These are phyloP conservation scores for Catharus bicknelli DNA, from an alignment of 2,113 vertebrate species.

Conservation along the genomic window DNA sequence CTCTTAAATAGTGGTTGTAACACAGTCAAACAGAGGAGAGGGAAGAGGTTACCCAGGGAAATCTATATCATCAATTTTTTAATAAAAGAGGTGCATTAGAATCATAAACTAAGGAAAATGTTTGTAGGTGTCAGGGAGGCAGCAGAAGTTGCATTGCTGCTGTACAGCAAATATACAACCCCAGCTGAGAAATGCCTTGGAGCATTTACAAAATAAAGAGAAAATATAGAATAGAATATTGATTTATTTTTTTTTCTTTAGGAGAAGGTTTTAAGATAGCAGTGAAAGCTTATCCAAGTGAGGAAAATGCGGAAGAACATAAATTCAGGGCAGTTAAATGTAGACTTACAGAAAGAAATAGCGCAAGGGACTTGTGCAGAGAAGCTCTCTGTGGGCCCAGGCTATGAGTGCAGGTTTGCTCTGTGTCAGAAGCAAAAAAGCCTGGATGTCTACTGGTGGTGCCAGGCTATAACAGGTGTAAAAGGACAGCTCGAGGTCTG, in stretches of 20 bases:
- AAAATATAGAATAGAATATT: neutral
- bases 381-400: fast-evolving
- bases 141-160: neutral
- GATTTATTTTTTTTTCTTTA: neutral
- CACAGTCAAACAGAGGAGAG: neutral
- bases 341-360: neutral
- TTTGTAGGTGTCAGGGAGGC: neutral
- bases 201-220: neutral
- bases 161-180: neutral
- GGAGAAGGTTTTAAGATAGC: neutral
- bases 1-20: neutral
- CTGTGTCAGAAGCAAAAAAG: neutral
- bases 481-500: fast-evolving
- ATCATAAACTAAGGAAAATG: neutral
- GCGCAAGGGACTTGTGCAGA: neutral
- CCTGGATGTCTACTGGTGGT: fast-evolving
- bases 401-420: neutral
- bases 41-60: neutral
- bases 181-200: neutral
- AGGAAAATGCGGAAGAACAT: neutral
- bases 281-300: constrained; percentile 34
- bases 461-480: neutral
- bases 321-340: neutral
- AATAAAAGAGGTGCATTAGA: neutral
- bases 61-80: neutral